Evolutionary conservation across 2,797 vertebrate species (phyloP).

Genomic region (Ctenochaetus hawaiiensis): DNA sequence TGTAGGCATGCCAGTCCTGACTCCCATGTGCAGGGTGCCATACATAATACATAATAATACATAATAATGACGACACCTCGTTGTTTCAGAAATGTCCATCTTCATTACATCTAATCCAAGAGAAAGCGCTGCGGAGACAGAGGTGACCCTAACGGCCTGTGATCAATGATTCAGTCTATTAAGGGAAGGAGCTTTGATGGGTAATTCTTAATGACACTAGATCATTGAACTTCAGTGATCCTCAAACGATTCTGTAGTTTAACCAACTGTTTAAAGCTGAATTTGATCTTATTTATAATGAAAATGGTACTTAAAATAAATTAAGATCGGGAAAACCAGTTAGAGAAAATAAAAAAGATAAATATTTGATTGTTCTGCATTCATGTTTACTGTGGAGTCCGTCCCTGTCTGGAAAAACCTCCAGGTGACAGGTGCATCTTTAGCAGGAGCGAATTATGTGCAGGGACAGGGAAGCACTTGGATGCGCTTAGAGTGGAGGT

Average conservation of each 20-base stretch:
- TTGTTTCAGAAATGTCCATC: conserved; percentile 59
- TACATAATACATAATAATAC: conserved; percentile 51
- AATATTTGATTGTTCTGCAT: background rate
- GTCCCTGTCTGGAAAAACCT: conserved; percentile 37
- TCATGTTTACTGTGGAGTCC: background rate
- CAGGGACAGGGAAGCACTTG: conserved; percentile 64
- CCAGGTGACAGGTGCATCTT: conserved; percentile 73
- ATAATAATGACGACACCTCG: conserved; percentile 45
- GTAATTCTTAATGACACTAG: conserved; percentile 61
- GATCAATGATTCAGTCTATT: conserved; percentile 81
- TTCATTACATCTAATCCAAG: conserved; percentile 70
- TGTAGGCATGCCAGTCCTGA: conserved; percentile 23
- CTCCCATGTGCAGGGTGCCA: conserved; percentile 24
- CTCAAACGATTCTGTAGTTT: background rate
- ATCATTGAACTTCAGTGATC: conserved; percentile 42
- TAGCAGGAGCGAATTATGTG: conserved; percentile 65
- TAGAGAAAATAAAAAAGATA: background rate
- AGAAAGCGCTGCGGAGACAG: conserved; percentile 65
- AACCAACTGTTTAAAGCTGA: background rate
- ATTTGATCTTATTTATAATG: background rate
- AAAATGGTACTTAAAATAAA: background rate
- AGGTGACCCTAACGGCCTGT: conserved; percentile 72
- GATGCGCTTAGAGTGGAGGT: conserved; percentile 71
- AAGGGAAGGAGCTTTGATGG: conserved; percentile 74
- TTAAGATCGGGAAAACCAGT: background rate